A percentile compares a stretch with the other conserved stretches of the same genome.
These are phyloP conservation scores for Ptychoptera contaminata DNA, from an alignment of 2,888 invertebrate species.

Conservation along the genomic window DNA sequence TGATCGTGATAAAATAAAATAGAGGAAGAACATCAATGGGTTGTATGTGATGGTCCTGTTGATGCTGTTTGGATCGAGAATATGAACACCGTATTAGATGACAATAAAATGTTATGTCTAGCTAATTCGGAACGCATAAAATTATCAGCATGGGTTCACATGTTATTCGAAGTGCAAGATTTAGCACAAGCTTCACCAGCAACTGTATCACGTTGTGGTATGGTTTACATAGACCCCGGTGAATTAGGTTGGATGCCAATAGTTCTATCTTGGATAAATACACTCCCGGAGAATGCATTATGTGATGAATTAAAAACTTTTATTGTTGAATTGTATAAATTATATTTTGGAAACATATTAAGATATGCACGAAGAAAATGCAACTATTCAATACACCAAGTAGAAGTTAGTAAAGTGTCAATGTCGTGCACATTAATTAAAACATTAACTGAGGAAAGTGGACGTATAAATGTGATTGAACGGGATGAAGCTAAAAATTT, in stretches of 20 bases:
- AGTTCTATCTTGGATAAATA: slow-evolving; percentile 59
- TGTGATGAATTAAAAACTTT: slow-evolving; percentile 44
- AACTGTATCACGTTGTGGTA: slow-evolving; percentile 69
- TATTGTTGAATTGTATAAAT: slow-evolving; percentile 46
- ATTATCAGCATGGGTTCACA: slow-evolving; percentile 73
- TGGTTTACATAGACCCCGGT: slow-evolving; percentile 80
- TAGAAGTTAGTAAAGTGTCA: slow-evolving; percentile 65
- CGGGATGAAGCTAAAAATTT: slow-evolving; percentile 43
- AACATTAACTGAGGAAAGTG: slow-evolving; percentile 47
- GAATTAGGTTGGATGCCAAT: slow-evolving; percentile 70
- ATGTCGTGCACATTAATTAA: slow-evolving; percentile 60
- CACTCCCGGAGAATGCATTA: slow-evolving; percentile 34
- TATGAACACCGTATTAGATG: slow-evolving; percentile 82
- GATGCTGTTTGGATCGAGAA: slow-evolving; percentile 93
- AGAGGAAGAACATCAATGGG: slow-evolving; percentile 71
- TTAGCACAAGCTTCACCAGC: slow-evolving; percentile 82
- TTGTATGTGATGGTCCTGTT: slow-evolving; percentile 81
- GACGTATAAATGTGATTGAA: slow-evolving; percentile 32
- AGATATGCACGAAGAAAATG: slow-evolving; percentile 52
- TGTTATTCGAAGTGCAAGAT: slow-evolving; percentile 78
- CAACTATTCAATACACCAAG: slow-evolving; percentile 59
- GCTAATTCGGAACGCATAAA: slow-evolving; percentile 86
- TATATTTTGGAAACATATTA: slow-evolving; percentile 50
- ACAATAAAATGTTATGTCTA: slow-evolving; percentile 84
- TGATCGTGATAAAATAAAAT: neutral